Conservation (phyloP, 2,888 invertebrate genomes). For the Xylota sylvarum region DNA sequence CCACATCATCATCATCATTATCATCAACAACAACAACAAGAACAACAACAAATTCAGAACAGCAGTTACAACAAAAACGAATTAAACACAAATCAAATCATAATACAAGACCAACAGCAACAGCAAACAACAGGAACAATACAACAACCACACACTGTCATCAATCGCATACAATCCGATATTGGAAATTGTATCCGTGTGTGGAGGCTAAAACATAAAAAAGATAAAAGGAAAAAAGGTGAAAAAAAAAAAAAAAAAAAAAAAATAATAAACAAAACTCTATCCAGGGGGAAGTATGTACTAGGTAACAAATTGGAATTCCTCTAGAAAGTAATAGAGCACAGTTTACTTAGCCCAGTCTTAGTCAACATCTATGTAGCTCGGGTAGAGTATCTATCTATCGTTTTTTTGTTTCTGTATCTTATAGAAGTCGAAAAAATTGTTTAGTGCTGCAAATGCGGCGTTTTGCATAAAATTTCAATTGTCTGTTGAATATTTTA, state of each 20-base stretch:
- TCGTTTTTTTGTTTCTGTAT: not conserved
- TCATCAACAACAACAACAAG: conserved; percentile 35
- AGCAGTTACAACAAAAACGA: conserved; percentile 56
- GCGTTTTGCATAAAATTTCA: conserved; percentile 26
- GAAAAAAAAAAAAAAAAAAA: conserved; percentile 59
- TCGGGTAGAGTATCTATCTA: not conserved
- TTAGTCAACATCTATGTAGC: not conserved
- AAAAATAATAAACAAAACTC: conserved; percentile 22
- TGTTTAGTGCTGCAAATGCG: conserved; percentile 12
- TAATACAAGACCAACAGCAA: conserved; percentile 48
- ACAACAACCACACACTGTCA: conserved; percentile 72
- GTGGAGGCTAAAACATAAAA: conserved; percentile 76
- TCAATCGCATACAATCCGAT: conserved; percentile 75
- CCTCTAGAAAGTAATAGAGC: conserved; percentile 7
- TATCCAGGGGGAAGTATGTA: conserved; percentile 2
- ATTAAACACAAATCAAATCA: conserved; percentile 64
- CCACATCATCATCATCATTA: conserved; percentile 40
- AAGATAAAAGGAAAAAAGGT: conserved; percentile 77
- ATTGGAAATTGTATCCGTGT: conserved; percentile 77
- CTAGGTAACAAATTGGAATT: not conserved
- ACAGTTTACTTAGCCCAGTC: not conserved
- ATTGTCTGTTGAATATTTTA: conserved; percentile 33
- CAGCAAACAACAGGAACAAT: conserved; percentile 37
- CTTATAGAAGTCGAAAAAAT: not conserved
- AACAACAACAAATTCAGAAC: conserved; percentile 48